These are phyloP conservation scores for rabbit (Oryctolagus cuniculus) DNA, from an alignment of 2,113 vertebrate species.

Conservation along the genomic window mOryCun1.1 NC_091437.1:34983501-34984000, in stretches of 20 bases:
- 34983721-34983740: no score
- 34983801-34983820: no score
- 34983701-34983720: no score
- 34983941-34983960: constrained; percentile 15
- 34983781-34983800: no score
- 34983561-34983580: not conserved
- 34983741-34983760: no score
- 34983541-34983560: not conserved
- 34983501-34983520: not conserved
- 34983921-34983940: not conserved
- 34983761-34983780: no score
- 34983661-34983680: no score
- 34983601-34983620: not conserved
- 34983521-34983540: not conserved
- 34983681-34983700: no score
- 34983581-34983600: not conserved
- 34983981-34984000: not conserved
- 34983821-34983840: no score
- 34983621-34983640: no score
- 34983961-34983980: not conserved
- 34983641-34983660: no score
- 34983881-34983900: not conserved
- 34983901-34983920: not conserved
- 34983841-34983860: no score
- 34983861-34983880: not conserved